Evolutionary conservation across 1,140 invertebrate species (phyloP), one percentile per base, ranked within the genome.

Genomic region (Zaprionus tsacasi): DNA sequence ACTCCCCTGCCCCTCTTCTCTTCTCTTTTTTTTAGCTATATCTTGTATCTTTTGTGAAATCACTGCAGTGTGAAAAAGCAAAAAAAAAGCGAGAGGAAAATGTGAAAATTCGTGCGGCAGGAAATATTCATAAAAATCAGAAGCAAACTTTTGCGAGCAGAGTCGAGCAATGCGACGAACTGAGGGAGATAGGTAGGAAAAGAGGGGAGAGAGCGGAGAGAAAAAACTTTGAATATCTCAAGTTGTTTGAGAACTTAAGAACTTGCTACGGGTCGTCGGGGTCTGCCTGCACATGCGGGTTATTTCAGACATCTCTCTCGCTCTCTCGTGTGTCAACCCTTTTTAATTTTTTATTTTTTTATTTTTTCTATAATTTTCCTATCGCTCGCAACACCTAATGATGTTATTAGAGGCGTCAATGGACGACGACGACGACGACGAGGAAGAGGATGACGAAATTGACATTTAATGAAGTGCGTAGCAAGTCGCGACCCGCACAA

Each of bases 71-170:
- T 88, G 80, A 68, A 89, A 30, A 30, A 30, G 27, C 43, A 38
- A 71, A 78, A 63, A 55, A 63, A 33, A 59, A 21, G 21, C 21
- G 15, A 38, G 63, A 74, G 71, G 69, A 76, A 71, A 55, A 50
- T 21, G 10, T 17, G 58, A 57, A 78, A 70, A 70, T 82, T 70
- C 64, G 52, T 77, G 65, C 81, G 68, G 65, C 82, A 81, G 82
- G 79, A 89, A 89, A 89, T 88, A 88, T 86, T 82, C 82, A 89
- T 85, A 79, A 85, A 76, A 79, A 88, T 68, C 59, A 83, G 55
- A 57, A 83, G 54, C 76, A 82, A 82, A 55, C 65, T 67, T 70
- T 38, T 54, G 40, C 52, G 33, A 25, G 21, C 55, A 6, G 38
- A 69, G 64, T 60, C 65, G 35, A 40, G 52, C 43, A 69, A 78